A percentile compares a stretch with the other conserved stretches of the same genome.
These are phyloP conservation scores for Hymenochirus boettgeri DNA, from an alignment of 2,113 vertebrate genomes.

Conservation along the genomic window DNA sequence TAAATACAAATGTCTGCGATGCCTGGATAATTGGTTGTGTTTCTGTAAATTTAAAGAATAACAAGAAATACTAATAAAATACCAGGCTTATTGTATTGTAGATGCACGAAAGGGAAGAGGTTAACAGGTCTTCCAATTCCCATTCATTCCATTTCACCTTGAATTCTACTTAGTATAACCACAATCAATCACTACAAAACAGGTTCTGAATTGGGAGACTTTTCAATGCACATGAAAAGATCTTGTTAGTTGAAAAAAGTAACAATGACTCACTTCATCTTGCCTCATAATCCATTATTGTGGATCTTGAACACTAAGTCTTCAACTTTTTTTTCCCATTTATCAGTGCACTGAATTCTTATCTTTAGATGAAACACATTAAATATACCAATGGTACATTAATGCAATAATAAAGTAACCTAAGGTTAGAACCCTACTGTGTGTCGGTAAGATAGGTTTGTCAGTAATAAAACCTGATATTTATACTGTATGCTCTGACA, in stretches of 20 bases:
- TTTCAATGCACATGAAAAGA: slow-evolving; percentile 33
- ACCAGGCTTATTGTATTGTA: slow-evolving; percentile 8
- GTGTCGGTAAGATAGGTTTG: slow-evolving; percentile 13
- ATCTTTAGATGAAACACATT: slow-evolving; percentile 32
- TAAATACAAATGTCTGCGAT: neutral
- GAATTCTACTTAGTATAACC: slow-evolving; percentile 33
- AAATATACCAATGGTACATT: slow-evolving; percentile 17
- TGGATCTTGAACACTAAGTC: slow-evolving; percentile 24
- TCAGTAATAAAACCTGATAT: slow-evolving; percentile 10
- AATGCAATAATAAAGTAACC: slow-evolving; percentile 27
- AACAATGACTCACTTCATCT: slow-evolving; percentile 38
- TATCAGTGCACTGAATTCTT: slow-evolving; percentile 34
- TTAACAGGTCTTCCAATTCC: slow-evolving; percentile 38
- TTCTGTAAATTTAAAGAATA: slow-evolving; percentile 3
- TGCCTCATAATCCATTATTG: slow-evolving; percentile 33
- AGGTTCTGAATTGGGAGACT: slow-evolving; percentile 29
- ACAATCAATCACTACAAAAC: slow-evolving; percentile 37
- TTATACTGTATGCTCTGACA: slow-evolving; percentile 8
- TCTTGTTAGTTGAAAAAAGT: slow-evolving; percentile 38
- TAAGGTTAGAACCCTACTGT: slow-evolving; percentile 7
- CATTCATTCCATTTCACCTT: slow-evolving; percentile 33
- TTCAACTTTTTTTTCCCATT: slow-evolving; percentile 28
- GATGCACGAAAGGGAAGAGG: slow-evolving; percentile 23
- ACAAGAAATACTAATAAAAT: slow-evolving; percentile 17
- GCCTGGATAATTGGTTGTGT: slow-evolving; percentile 13